Conservation (phyloP, 2,113 vertebrate species). For the Girardinichthys multiradiatus region DNA sequence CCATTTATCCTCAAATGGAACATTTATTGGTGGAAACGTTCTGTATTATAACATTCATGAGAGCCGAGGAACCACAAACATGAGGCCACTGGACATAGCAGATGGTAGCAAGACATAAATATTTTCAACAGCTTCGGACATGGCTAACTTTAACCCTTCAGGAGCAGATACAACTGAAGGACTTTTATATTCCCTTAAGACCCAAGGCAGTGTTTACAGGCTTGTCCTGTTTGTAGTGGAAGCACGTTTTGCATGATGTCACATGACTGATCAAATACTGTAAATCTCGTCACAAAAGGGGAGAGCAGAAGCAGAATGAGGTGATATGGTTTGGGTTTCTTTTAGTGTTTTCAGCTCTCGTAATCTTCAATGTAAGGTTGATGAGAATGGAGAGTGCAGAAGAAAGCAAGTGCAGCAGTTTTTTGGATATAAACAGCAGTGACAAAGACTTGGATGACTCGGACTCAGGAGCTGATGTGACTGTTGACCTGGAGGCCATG, state of each 20-base stretch:
- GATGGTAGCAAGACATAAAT: constrained; percentile 1
- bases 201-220: not conserved
- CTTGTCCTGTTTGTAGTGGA: not conserved
- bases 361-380: not conserved
- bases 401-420: not conserved
- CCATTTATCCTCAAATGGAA: not conserved
- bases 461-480: not conserved
- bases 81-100: not conserved
- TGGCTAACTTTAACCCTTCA: not conserved
- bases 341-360: not conserved
- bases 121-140: not conserved
- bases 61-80: not conserved
- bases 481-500: not conserved
- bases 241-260: not conserved
- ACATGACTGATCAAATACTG: not conserved
- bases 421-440: not conserved
- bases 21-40: not conserved
- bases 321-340: not conserved
- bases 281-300: not conserved
- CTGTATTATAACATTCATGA: not conserved
- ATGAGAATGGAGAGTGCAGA: not conserved
- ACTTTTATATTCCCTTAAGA: not conserved
- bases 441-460: not conserved
- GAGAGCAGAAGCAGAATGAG: not conserved
- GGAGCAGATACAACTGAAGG: not conserved